Conservation (phyloP, 2,888 invertebrate genomes). For the Dusona sp. region DNA sequence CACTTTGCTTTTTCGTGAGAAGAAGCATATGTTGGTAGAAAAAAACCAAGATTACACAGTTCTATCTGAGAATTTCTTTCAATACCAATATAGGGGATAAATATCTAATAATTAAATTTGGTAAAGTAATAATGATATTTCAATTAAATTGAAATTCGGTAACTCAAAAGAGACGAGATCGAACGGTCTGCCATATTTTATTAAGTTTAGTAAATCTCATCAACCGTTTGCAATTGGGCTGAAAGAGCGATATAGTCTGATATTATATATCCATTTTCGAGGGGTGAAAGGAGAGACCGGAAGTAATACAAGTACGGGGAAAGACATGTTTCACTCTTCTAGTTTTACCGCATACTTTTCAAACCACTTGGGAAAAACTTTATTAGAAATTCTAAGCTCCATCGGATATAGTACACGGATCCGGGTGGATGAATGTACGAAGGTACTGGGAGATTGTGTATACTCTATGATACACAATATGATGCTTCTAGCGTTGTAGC, state of each 20-base stretch:
- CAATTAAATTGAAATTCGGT: background rate
- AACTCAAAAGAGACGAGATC: background rate
- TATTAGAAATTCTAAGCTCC: constrained; percentile 65
- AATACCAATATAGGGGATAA: background rate
- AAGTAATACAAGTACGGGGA: constrained; percentile 23
- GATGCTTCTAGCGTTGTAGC: constrained; percentile 48
- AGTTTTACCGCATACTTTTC: constrained; percentile 38
- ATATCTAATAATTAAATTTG: background rate
- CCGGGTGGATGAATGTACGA: background rate
- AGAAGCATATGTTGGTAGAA: background rate
- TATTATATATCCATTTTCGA: constrained; percentile 21
- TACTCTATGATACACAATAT: constrained; percentile 53
- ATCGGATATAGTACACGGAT: constrained; percentile 41
- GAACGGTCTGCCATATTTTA: background rate
- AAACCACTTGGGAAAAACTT: constrained; percentile 56
- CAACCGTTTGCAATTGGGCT: constrained; percentile 3
- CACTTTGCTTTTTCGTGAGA: background rate
- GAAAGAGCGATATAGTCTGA: constrained; percentile 16
- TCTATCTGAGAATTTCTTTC: background rate
- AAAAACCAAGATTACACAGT: background rate
- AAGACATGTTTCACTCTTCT: constrained; percentile 61
- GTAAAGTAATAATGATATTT: background rate
- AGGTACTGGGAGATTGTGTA: background rate
- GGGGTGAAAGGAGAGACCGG: constrained; percentile 15
- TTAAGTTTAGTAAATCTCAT: constrained; percentile 3